Conservation (phyloP, 1,140 invertebrate species). For the Leptonema lineaticorne region DNA sequence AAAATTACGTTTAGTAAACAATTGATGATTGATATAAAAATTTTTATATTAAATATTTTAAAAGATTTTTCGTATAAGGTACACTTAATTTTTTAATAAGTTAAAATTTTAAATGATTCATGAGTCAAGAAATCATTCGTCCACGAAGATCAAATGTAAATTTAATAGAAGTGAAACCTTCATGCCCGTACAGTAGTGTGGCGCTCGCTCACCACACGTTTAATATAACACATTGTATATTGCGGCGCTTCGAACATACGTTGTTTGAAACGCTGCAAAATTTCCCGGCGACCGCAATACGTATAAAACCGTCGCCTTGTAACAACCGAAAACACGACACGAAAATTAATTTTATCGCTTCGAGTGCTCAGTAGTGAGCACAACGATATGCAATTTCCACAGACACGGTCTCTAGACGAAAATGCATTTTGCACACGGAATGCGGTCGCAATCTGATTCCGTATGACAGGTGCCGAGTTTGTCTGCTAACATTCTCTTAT, state of each 20-base stretch:
- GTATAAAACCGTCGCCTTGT: not conserved
- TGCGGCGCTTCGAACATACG: not conserved
- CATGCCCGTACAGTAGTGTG: too few relatives aligned
- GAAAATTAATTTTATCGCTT: not conserved
- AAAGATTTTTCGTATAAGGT: too few relatives aligned
- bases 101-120: too few relatives aligned
- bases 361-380: conserved; percentile 26
- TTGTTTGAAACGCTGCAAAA: not conserved
- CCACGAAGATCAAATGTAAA: too few relatives aligned
- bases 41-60: too few relatives aligned
- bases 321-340: not conserved
- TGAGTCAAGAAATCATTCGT: too few relatives aligned
- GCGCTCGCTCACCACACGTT: too few relatives aligned
- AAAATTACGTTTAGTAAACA: too few relatives aligned
- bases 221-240: not conserved
- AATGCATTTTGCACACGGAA: conserved; percentile 24
- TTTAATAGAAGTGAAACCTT: too few relatives aligned
- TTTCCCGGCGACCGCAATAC: not conserved
- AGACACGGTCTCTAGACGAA: conserved; percentile 37
- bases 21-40: too few relatives aligned
- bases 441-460: conserved; percentile 37
- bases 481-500: too few relatives aligned
- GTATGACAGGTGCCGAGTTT: conserved; percentile 24
- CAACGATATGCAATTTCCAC: conserved; percentile 35
- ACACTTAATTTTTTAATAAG: too few relatives aligned